Evolutionary conservation across 1,140 invertebrate species (phyloP).

Genomic region (Anastatus disparis): DNA sequence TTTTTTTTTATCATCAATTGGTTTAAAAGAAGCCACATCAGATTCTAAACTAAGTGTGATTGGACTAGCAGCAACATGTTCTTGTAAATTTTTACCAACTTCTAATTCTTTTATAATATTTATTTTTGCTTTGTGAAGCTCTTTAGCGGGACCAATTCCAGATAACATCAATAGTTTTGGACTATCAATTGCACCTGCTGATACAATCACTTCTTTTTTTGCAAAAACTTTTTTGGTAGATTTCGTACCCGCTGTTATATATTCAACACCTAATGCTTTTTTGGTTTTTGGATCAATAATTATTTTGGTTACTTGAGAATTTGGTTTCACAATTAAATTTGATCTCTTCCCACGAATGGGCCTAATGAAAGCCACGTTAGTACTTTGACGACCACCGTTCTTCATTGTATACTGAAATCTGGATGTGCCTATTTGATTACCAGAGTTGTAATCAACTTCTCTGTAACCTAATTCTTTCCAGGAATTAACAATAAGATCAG

Average conservation of each 20-base stretch:
- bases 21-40: too few species aligned
- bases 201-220: constrained; percentile 71
- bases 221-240: constrained; percentile 55
- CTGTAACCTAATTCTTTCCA: constrained; percentile 63
- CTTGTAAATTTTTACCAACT: constrained; percentile 62
- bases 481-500: constrained; percentile 65
- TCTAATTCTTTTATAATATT: constrained; percentile 67
- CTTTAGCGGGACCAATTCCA: constrained; percentile 72
- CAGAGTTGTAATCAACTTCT: constrained; percentile 66
- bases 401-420: constrained; percentile 74
- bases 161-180: constrained; percentile 75
- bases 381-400: constrained; percentile 74
- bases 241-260: constrained; percentile 46
- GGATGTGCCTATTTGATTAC: constrained; percentile 69
- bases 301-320: constrained; percentile 75
- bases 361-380: constrained; percentile 76
- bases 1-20: too few species aligned
- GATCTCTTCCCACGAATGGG: constrained; percentile 73
- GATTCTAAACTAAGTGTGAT: background rate
- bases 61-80: background rate
- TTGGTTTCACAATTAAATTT: constrained; percentile 76
- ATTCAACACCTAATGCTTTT: constrained; percentile 75
- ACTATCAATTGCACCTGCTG: constrained; percentile 71
- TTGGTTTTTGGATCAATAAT: constrained; percentile 76
- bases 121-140: constrained; percentile 71